Conservation (phyloP, 2,113 vertebrate species). For the Hiodon alosoides region DNA sequence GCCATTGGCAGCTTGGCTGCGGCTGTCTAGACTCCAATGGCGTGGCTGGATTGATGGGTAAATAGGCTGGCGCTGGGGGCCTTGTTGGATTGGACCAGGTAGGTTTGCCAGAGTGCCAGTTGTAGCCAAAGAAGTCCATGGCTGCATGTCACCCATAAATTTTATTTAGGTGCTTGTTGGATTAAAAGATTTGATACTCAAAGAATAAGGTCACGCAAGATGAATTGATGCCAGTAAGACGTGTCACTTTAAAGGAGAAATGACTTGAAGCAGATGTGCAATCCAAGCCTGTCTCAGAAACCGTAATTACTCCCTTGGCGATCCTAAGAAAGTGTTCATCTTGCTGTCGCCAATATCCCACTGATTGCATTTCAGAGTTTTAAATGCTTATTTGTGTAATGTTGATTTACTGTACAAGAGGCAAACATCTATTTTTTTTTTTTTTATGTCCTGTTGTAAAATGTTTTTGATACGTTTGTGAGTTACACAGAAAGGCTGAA, state of each 20-base stretch:
- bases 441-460: background rate
- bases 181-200: too few relatives aligned
- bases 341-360: background rate
- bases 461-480: background rate
- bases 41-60: background rate
- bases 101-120: background rate
- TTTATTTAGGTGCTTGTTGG: too few relatives aligned
- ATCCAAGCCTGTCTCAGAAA: background rate
- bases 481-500: too few relatives aligned
- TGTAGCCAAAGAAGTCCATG: background rate
- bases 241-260: background rate
- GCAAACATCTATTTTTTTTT: background rate
- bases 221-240: background rate
- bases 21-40: background rate
- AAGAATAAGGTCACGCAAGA: too few relatives aligned
- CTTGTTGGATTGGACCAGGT: background rate
- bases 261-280: background rate
- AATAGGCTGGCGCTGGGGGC: background rate
- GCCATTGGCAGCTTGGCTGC: background rate
- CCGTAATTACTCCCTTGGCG: conserved; percentile 7
- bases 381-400: conserved; percentile 12
- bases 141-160: too few relatives aligned
- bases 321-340: background rate
- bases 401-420: conserved; percentile 8
- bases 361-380: background rate